phyloP scores from a whole-genome alignment of 2,113 vertebrate species.

The Eclectus roratus region DNA sequence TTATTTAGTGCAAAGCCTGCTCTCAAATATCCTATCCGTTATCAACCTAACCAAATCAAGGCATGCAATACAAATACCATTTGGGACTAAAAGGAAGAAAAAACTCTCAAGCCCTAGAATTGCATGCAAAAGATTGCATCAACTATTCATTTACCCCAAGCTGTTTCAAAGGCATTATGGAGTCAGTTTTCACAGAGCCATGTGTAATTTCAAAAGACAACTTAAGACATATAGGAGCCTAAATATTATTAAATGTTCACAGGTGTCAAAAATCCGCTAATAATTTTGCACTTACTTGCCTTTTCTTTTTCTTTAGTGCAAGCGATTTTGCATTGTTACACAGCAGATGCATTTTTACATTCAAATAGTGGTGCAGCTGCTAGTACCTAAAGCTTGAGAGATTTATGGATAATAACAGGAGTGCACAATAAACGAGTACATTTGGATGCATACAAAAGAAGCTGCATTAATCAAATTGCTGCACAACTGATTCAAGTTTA shows the following conservation, averaged over 20 bases:
- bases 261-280: not conserved
- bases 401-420: constrained; percentile 3
- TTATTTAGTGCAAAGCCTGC: not conserved
- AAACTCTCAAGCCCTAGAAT: not conserved
- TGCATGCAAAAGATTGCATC: not conserved
- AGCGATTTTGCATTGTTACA: not conserved
- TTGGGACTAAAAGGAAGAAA: not conserved
- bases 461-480: not conserved
- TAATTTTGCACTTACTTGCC: not conserved
- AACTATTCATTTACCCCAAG: not conserved
- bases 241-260: not conserved
- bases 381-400: not conserved
- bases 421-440: not conserved
- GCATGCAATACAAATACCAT: not conserved
- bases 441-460: not conserved
- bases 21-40: not conserved
- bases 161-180: not conserved
- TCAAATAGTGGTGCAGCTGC: not conserved
- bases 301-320: not conserved
- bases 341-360: not conserved
- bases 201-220: not conserved
- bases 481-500: not conserved
- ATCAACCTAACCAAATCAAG: not conserved
- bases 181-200: not conserved
- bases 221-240: not conserved